These are phyloP conservation scores for Limanda limanda DNA, from an alignment of 2,113 vertebrate species.

Conservation along the genomic window DNA sequence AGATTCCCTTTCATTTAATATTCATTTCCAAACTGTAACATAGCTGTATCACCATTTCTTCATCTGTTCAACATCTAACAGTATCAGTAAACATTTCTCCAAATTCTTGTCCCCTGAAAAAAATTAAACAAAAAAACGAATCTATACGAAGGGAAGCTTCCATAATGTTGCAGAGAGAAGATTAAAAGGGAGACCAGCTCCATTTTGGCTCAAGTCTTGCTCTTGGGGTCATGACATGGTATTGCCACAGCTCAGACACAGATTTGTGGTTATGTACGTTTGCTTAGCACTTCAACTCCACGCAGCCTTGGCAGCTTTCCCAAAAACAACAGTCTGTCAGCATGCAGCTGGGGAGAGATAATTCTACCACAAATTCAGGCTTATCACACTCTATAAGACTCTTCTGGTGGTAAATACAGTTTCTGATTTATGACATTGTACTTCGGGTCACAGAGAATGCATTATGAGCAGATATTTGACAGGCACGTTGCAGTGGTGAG, in stretches of 20 bases:
- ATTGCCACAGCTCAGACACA: slow-evolving; percentile 50
- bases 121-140: not conserved
- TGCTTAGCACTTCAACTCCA: slow-evolving; percentile 33
- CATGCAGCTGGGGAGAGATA: slow-evolving; percentile 25
- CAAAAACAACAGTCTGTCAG: slow-evolving; percentile 51
- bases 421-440: slow-evolving; percentile 30
- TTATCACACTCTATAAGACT: slow-evolving; percentile 16
- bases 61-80: not conserved
- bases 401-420: slow-evolving; percentile 14
- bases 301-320: slow-evolving; percentile 61
- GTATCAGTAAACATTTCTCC: not conserved
- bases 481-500: not conserved
- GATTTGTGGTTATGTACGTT: slow-evolving; percentile 52
- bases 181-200: not conserved
- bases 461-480: not conserved
- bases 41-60: no score
- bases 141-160: not conserved
- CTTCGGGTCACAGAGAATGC: slow-evolving; percentile 11
- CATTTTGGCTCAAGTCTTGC: slow-evolving; percentile 8
- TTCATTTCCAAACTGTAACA: no score
- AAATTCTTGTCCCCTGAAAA: no score
- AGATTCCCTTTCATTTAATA: no score
- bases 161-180: not conserved
- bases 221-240: slow-evolving; percentile 14
- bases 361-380: slow-evolving; percentile 45